These are phyloP conservation scores for Beroe ovata DNA, from an alignment of 37 sponge, comb jelly and placozoan genomes.

Conservation along the genomic window DNA sequence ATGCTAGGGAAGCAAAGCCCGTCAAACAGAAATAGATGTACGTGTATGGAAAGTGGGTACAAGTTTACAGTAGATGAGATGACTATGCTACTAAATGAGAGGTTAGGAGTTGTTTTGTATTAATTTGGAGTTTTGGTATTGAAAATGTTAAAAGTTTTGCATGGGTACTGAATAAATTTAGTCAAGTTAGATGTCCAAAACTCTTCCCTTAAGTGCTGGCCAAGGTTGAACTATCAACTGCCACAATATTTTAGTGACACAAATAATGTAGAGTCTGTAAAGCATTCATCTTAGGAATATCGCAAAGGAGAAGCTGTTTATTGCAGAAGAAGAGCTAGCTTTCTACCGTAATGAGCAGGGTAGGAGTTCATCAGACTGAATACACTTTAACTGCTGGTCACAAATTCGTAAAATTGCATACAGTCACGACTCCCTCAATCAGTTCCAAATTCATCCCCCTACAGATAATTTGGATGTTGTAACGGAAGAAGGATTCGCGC, in stretches of 20 bases:
- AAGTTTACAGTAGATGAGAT: slow-evolving; percentile 58
- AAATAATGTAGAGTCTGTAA: no score
- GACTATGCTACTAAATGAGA: slow-evolving; percentile 44
- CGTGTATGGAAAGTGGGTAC: slow-evolving; percentile 41
- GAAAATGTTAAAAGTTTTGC: no score
- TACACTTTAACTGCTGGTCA: no score
- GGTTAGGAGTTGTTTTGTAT: slow-evolving; percentile 25
- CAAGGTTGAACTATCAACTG: no score
- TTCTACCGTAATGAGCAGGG: not conserved
- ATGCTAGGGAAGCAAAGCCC: not conserved
- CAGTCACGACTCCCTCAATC: no score
- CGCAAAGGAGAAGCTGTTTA: slow-evolving; percentile 16
- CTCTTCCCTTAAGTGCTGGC: no score
- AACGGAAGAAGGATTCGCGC: slow-evolving; percentile 47
- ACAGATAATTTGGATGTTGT: not conserved
- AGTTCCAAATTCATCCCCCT: not conserved
- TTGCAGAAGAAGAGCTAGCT: slow-evolving; percentile 18
- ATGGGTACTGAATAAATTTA: no score
- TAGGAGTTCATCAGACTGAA: no score
- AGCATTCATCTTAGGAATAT: slow-evolving; percentile 56
- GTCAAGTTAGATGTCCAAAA: no score
- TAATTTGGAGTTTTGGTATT: not conserved
- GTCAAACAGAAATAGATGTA: slow-evolving; percentile 6
- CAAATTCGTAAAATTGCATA: no score
- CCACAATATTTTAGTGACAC: no score